A percentile compares a stretch with the other conserved stretches of the same genome.
Evolutionary conservation across 2,113 vertebrate species (phyloP).

Genomic region (Erpornis zantholeuca): DNA sequence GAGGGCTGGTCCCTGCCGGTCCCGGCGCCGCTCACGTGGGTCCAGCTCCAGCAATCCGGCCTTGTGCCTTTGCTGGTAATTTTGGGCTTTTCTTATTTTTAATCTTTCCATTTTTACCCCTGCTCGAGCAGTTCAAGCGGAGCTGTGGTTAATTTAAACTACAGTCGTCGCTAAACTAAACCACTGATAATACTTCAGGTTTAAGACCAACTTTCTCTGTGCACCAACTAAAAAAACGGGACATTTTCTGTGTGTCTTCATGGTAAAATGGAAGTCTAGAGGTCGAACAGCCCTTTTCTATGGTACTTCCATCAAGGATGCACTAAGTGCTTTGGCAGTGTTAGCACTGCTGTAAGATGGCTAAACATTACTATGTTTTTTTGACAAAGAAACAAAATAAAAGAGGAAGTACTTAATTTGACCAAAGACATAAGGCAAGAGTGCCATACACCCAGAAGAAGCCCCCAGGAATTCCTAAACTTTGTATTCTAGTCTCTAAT

Average conservation of each 20-base stretch:
- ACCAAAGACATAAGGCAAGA: background rate
- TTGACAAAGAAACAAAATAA: background rate
- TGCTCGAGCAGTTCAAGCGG: background rate
- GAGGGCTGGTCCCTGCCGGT: background rate
- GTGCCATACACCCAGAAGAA: accelerated
- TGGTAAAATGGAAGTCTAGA: background rate
- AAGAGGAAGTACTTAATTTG: background rate
- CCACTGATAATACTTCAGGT: background rate
- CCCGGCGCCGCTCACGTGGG: background rate
- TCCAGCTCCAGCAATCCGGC: background rate
- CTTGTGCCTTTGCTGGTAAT: background rate
- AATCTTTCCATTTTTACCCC: constrained; percentile 5
- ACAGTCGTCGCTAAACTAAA: background rate
- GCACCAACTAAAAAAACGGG: background rate
- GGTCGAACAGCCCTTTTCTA: background rate
- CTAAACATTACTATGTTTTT: background rate
- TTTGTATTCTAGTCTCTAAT: background rate
- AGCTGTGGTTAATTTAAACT: background rate
- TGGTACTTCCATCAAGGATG: background rate
- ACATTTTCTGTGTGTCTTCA: background rate
- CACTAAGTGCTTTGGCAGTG: background rate
- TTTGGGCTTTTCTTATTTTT: constrained; percentile 1
- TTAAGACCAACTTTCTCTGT: background rate
- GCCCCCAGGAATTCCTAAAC: background rate
- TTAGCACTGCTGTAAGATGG: background rate